Evolutionary conservation across 2,888 invertebrate genomes (phyloP).

Genomic region (Cosmia trapezina): DNA sequence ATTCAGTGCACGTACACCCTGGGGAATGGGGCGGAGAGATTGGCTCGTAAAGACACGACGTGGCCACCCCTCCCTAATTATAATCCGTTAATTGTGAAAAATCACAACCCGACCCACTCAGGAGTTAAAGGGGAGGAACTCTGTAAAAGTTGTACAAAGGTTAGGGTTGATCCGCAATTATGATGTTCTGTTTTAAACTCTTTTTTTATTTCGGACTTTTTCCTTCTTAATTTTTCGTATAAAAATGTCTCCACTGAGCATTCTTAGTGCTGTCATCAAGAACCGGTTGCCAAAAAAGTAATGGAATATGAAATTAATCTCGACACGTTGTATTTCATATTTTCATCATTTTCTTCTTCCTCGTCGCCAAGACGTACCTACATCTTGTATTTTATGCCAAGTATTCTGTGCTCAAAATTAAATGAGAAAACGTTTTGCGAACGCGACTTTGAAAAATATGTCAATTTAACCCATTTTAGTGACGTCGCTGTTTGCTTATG

Average conservation of each 20-base stretch:
- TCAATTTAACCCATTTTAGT: background rate
- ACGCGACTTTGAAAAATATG: conserved; percentile 14
- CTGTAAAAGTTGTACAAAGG: conserved; percentile 45
- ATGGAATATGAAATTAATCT: conserved; percentile 37
- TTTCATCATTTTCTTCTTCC: conserved; percentile 39
- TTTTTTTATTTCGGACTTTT: conserved; percentile 8
- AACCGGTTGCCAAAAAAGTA: conserved; percentile 33
- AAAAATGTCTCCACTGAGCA: conserved; percentile 15
- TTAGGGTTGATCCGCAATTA: conserved; percentile 39
- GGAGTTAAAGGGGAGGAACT: conserved; percentile 52
- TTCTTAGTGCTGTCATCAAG: conserved; percentile 11
- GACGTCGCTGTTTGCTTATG: background rate
- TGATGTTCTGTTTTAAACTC: conserved; percentile 39
- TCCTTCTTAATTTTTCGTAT: background rate
- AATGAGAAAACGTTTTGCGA: conserved; percentile 22
- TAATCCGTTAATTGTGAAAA: conserved; percentile 83
- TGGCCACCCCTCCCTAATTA: conserved; percentile 79
- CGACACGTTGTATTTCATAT: conserved; percentile 43
- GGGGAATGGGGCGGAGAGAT: conserved; percentile 68
- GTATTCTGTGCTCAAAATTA: conserved; percentile 33
- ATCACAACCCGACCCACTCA: conserved; percentile 63
- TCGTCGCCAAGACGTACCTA: conserved; percentile 32
- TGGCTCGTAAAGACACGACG: conserved; percentile 76
- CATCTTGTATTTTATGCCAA: conserved; percentile 45
- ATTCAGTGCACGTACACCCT: conserved; percentile 73